These are phyloP conservation scores for Actinopyga echinites DNA, from an alignment of 53 echinoderm and acorn worm species.

Conservation along the genomic window DNA sequence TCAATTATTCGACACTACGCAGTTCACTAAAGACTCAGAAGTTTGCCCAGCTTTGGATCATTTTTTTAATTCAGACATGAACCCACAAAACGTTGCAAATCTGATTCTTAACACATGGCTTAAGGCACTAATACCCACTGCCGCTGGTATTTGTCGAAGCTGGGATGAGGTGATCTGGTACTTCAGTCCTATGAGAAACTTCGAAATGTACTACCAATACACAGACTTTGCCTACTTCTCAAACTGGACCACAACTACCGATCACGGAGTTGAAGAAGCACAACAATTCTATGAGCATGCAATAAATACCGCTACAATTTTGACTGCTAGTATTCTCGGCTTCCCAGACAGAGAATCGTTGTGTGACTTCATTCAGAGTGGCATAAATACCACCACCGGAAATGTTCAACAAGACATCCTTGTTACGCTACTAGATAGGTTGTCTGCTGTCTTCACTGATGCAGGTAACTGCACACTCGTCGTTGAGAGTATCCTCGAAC, in stretches of 20 bases:
- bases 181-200: neutral
- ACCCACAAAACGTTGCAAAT: neutral
- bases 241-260: neutral
- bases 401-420: neutral
- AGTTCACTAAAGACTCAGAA: slow-evolving; percentile 9
- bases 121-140: slow-evolving; percentile 27
- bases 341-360: neutral
- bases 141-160: slow-evolving; percentile 40
- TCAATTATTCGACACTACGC: slow-evolving; percentile 17
- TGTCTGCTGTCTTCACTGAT: neutral
- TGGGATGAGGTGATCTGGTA: slow-evolving; percentile 3
- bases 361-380: neutral
- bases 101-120: slow-evolving; percentile 28
- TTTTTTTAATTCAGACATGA: slow-evolving; percentile 42
- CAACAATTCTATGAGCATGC: neutral
- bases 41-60: slow-evolving; percentile 51
- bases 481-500: neutral
- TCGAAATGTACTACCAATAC: no score
- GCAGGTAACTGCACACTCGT: neutral
- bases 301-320: neutral
- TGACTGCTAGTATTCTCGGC: neutral
- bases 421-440: neutral
- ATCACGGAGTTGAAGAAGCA: neutral
- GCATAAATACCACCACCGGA: neutral
- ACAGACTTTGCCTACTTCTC: neutral